Conservation (phyloP, 2,113 vertebrate species). For the Phylloscopus trochiloides region DNA sequence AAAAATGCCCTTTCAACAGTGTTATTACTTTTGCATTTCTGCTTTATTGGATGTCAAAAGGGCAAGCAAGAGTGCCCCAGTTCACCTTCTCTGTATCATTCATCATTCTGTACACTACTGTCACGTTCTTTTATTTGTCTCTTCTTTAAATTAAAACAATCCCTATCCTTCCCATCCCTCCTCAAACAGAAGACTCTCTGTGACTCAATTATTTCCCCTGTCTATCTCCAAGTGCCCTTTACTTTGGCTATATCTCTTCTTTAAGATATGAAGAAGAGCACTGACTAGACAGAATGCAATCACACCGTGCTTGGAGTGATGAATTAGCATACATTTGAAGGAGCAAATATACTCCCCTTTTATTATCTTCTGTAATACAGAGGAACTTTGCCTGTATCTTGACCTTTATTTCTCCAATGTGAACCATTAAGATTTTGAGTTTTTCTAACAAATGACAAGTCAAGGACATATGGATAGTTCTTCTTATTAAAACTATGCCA, state of each 20-base stretch:
- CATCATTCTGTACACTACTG: neutral
- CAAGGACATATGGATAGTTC: neutral
- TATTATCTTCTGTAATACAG: neutral
- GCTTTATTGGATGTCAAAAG: neutral
- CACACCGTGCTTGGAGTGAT: neutral
- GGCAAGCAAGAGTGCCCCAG: neutral
- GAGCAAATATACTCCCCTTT: neutral
- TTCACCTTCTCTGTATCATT: slow-evolving; percentile 13
- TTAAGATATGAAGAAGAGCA: neutral
- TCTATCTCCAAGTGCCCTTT: slow-evolving; percentile 12
- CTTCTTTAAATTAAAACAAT: slow-evolving; percentile 39
- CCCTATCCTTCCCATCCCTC: neutral
- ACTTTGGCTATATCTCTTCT: neutral
- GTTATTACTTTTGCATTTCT: neutral
- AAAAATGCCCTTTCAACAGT: neutral
- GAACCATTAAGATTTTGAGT: neutral
- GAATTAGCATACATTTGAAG: slow-evolving; percentile 24
- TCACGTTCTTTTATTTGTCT: neutral
- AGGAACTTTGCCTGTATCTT: neutral
- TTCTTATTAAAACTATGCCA: neutral
- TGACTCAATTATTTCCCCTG: slow-evolving; percentile 35
- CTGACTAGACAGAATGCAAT: neutral
- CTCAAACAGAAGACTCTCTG: slow-evolving; percentile 9
- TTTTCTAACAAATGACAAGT: neutral
- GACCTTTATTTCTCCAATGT: neutral